phyloP scores from a whole-genome alignment of 2,113 vertebrate genomes.

The Eulemur macaco region DNA sequence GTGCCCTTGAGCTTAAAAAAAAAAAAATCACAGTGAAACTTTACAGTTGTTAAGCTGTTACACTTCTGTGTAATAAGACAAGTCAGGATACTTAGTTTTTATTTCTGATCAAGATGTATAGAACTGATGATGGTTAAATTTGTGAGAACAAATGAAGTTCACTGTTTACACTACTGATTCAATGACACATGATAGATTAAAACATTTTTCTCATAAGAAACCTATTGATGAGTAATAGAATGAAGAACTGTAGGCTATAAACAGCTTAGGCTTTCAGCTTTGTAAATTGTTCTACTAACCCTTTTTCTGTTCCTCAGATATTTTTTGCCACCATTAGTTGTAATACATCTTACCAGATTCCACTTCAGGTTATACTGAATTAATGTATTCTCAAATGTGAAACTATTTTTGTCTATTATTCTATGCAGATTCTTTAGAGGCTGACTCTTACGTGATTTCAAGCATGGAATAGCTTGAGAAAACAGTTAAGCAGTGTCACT shows the following conservation, averaged over 20 bases:
- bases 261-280: background rate
- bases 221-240: background rate
- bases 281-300: background rate
- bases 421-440: background rate
- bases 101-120: background rate
- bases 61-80: background rate
- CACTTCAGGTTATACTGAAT: slow-evolving; percentile 30
- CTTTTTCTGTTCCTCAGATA: background rate
- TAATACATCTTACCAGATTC: slow-evolving; percentile 31
- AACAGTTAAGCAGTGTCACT: background rate
- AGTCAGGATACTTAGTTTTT: background rate
- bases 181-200: background rate
- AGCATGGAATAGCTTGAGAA: background rate
- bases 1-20: background rate
- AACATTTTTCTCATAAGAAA: background rate
- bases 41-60: background rate
- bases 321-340: background rate
- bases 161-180: background rate
- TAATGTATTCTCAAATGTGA: slow-evolving; percentile 4
- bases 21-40: background rate
- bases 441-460: background rate
- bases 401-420: background rate
- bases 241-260: background rate
- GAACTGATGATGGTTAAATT: background rate
- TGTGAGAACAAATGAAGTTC: background rate